Evolutionary conservation across 2,113 vertebrate species (phyloP).

Genomic region (Candoia aspera): DNA sequence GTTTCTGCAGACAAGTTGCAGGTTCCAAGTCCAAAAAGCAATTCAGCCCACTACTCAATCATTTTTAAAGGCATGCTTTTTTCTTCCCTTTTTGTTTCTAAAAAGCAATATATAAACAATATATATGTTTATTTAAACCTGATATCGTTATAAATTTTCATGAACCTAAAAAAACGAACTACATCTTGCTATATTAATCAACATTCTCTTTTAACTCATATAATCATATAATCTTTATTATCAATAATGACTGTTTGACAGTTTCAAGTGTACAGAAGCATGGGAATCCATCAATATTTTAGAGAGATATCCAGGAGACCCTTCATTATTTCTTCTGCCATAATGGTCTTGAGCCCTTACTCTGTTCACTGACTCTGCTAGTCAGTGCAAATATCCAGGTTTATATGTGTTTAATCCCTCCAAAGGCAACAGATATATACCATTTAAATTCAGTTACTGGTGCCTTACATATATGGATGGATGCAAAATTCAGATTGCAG

Average conservation of each 20-base stretch:
- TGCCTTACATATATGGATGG: background rate
- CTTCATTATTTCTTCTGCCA: background rate
- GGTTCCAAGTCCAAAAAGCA: conserved; percentile 56
- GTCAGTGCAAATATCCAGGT: background rate
- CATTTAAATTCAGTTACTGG: background rate
- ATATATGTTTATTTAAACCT: conserved; percentile 44
- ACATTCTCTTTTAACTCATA: background rate
- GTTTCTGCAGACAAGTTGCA: conserved; percentile 46
- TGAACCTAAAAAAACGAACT: background rate
- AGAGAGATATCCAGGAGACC: background rate
- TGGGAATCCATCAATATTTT: background rate
- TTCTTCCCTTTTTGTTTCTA: conserved; percentile 49
- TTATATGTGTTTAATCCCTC: background rate
- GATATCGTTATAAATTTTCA: conserved; percentile 18
- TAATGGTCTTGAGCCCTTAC: background rate
- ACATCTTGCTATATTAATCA: background rate
- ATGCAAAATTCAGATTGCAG: background rate
- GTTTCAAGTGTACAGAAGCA: background rate
- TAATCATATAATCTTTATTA: background rate
- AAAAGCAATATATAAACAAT: conserved; percentile 44
- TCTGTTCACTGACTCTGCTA: background rate
- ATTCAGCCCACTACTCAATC: conserved; percentile 58
- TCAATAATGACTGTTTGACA: background rate
- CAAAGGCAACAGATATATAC: background rate
- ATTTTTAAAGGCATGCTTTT: conserved; percentile 39